Evolutionary conservation across 2,113 vertebrate genomes (phyloP).

Genomic region (Oenanthe melanoleuca): DNA sequence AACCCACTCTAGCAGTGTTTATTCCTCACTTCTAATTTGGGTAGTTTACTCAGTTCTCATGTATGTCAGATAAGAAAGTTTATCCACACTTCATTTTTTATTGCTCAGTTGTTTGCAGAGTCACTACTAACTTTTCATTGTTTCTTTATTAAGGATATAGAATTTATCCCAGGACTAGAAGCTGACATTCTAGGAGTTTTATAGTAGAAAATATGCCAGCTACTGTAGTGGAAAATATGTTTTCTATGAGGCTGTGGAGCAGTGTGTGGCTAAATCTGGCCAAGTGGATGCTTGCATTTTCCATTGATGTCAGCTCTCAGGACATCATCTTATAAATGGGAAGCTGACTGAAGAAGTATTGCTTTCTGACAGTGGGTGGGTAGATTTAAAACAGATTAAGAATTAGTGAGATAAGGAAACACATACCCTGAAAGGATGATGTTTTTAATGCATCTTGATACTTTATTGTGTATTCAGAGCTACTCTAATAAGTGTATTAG

Average conservation of each 20-base stretch:
- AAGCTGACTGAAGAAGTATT: slow-evolving; percentile 8
- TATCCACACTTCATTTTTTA: neutral
- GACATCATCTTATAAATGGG: neutral
- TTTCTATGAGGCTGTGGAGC: neutral
- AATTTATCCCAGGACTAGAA: neutral
- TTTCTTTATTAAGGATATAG: neutral
- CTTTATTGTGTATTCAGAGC: neutral
- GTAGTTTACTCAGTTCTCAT: neutral
- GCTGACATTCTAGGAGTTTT: neutral
- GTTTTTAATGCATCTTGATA: neutral
- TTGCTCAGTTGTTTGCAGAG: neutral
- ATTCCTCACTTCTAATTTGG: neutral
- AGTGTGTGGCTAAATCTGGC: neutral
- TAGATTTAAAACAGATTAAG: neutral
- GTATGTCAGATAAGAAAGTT: neutral
- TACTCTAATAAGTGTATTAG: neutral
- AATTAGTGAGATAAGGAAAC: neutral
- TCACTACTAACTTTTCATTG: neutral
- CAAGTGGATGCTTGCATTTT: neutral
- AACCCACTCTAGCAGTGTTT: neutral
- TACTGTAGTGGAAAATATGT: neutral
- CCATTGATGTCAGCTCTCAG: slow-evolving; percentile 17
- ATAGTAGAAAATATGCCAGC: neutral
- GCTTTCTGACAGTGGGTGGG: neutral
- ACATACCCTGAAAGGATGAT: neutral